Percentiles rank a stretch among this genome's conserved stretches.
These are phyloP conservation scores for Psylliodes chrysocephalus DNA, from an alignment of 2,888 invertebrate species.

Conservation along the genomic window DNA sequence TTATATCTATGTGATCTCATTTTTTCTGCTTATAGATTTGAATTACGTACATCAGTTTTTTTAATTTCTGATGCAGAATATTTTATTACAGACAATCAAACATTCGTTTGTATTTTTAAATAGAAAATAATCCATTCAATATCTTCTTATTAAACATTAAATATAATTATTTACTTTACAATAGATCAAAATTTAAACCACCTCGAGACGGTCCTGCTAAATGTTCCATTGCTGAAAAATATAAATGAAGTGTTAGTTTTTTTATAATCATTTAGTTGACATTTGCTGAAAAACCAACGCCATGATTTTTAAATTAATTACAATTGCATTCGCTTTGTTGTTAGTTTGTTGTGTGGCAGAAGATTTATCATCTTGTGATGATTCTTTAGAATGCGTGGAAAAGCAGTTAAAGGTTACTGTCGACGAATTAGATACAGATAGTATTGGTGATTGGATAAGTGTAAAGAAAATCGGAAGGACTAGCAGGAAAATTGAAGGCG, in stretches of 20 bases:
- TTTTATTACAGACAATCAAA: no score
- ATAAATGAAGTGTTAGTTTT: constrained; percentile 37
- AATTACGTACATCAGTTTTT: no score
- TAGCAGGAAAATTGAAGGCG: constrained; percentile 40
- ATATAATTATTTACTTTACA: neutral
- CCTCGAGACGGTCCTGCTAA: neutral
- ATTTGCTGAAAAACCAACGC: constrained; percentile 20
- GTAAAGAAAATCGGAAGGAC: constrained; percentile 60
- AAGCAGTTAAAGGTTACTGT: constrained; percentile 64
- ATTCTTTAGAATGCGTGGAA: constrained; percentile 59
- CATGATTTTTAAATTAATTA: constrained; percentile 44
- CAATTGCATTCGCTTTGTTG: neutral
- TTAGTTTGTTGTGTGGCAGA: neutral
- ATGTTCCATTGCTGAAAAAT: constrained; percentile 35
- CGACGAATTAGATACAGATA: constrained; percentile 63
- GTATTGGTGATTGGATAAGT: constrained; percentile 61
- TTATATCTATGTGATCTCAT: no score
- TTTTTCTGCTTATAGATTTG: no score
- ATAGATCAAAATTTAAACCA: neutral
- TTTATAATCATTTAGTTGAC: constrained; percentile 17
- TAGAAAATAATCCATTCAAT: constrained; percentile 7
- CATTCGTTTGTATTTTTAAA: constrained; percentile 15
- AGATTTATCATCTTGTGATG: constrained; percentile 49
- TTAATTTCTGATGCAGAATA: no score
- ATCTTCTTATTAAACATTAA: neutral